Evolutionary conservation across 1,140 invertebrate species (phyloP), one percentile per base, ranked within the genome.

Genomic region (Chlorops oryzae): DNA sequence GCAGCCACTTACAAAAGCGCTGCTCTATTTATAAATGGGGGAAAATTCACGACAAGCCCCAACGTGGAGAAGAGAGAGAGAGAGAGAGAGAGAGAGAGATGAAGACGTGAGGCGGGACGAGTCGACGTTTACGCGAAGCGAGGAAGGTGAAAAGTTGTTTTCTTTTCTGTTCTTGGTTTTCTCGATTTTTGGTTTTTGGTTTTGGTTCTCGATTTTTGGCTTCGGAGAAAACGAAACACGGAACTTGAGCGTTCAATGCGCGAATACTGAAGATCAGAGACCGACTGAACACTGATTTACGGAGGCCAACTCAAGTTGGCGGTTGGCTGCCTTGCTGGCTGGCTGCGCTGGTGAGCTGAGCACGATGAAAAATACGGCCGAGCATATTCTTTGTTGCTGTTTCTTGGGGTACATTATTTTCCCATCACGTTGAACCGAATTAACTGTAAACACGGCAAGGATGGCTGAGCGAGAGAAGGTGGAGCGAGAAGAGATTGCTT

Each of bases 251-350:
- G 48, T 27, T 9, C 12, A 15, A 4, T 21, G 20, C 21, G 3
- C 23, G 39, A 41, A n/a, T 41, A 17, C 24, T 27, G 35, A 32
- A 32, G 61, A 61, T 59, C 55, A 59, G 59, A 60, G 54, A 51
- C 63, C 62, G 65, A 66, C 59, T 55, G 61, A 52, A 66, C 62
- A 66, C 63, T 61, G 63, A 65, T 65, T 62, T 65, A 59, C 56
- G 59, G 50, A 52, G 57, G 56, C 50, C 59, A 61, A 58, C 56
- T 62, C 58, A 56, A 59, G 57, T 60, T 56, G 59, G 58, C 59
- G 40, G 25, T 47, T 32, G 38, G 39, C 27, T 7, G 7, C 27
- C n/a, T 32, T 32, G n/a, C n/a, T n/a, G n/a, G n/a, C n/a, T n/a
- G n/a, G n/a, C n/a, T n/a, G n/a, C n/a, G 35, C 35, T 38, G 35